Evolutionary conservation across 1,140 invertebrate genomes (phyloP).

Genomic region (Drosophila sproati): DNA sequence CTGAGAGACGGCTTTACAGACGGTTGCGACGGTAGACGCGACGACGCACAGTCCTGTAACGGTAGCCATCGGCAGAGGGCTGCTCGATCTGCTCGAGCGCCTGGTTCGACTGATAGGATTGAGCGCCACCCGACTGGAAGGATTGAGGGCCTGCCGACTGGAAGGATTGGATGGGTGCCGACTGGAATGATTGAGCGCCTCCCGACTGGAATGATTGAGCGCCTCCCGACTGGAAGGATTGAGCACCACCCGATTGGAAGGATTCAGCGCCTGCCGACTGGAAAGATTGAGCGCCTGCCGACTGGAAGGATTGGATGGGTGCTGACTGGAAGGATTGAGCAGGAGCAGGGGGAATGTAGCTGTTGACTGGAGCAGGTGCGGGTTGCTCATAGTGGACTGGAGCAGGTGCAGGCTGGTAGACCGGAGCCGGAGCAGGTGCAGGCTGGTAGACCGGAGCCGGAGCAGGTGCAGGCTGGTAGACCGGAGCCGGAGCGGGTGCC

Average conservation of each 20-base stretch:
- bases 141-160: conserved; percentile 25
- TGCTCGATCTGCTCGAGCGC: conserved; percentile 67
- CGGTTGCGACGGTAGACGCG: conserved; percentile 68
- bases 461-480: conserved; percentile 2
- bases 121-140: conserved; percentile 42
- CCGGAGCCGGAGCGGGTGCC: conserved; percentile 29
- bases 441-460: conserved; percentile 3
- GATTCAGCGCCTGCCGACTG: conserved; percentile 16
- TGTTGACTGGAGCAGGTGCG: conserved; percentile 21
- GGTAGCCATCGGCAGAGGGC: conserved; percentile 69
- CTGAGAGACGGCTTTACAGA: conserved; percentile 41
- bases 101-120: conserved; percentile 51
- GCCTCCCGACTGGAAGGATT: conserved; percentile 33
- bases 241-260: conserved; percentile 34
- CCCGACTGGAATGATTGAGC: conserved; percentile 32
- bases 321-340: conserved; percentile 31
- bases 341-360: conserved; percentile 54
- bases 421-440: conserved; percentile 3
- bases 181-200: conserved; percentile 26
- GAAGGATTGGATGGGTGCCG: not conserved
- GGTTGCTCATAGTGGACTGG: conserved; percentile 15
- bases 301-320: conserved; percentile 30
- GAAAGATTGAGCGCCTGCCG: conserved; percentile 32
- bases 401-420: conserved; percentile 23
- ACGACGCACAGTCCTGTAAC: conserved; percentile 77